Base-by-base conservation (phyloP, 1,140 invertebrate genomes). In the Drosophila bifasciata region DNA sequence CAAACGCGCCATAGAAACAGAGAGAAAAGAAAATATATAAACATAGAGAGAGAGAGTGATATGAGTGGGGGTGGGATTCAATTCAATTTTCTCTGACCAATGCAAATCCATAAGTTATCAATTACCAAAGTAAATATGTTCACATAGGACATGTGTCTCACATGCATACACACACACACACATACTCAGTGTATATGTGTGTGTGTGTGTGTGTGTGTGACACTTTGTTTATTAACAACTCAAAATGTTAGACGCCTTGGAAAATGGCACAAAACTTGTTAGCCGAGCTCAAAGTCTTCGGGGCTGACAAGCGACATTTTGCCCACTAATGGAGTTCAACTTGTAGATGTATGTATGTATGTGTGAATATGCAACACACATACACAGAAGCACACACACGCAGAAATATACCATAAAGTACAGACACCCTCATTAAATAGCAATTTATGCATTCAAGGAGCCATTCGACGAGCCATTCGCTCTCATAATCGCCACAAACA, bases 211-310 rank as follows among this genome's bases (percentile, higher is more conserved):
- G 45, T 28, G 53, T 44, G 15, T 61, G 59, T 53, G 62, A 62
- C 72, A 77, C 63, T 66, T 62, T 80, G 68, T 55, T 80, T 85
- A 86, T 86, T 80, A 80, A 80, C 86, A 85, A 86, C 84, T 85
- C 73, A 77, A 77, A 77, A 59, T 66, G 63, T 69, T 48, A 69
- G 62, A 56, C 68, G 48, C 48, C 50, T 41, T 36, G 60, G 43
- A 75, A 74, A 83, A 70, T 78, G 79, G 59, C 76, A 69, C 76
- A 67, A 67, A 76, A 79, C 76, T 86, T 85, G 80, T 84, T 83
- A 83, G 57, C 73, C 59, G 53, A 19, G 57, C 69, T 46, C 25
- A 51, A 53, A 72, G 68, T 61, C 69, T 62, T 72, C 52, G 55
- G 56, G 57, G 40, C 75, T 79, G 71, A 71, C 76, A 84, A 62